Conservation (phyloP, 2,113 vertebrate genomes). For the Bubo scandiacus region DNA sequence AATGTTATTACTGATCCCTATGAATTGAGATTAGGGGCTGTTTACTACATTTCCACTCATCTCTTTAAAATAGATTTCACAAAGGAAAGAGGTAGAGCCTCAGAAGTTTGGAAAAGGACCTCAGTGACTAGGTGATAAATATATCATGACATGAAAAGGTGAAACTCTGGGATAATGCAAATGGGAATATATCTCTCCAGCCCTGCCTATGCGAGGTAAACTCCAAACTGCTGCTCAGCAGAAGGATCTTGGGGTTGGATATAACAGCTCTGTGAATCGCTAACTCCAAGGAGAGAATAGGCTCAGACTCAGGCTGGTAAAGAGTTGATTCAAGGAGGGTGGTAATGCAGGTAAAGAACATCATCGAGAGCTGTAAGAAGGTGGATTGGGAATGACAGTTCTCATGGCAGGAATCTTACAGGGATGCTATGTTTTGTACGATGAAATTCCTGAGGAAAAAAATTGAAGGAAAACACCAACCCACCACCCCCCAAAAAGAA, state of each 20-base stretch:
- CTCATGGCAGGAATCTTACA: background rate
- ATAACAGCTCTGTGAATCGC: too few species aligned
- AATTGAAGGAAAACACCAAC: accelerated
- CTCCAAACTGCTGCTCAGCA: background rate
- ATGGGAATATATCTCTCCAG: background rate
- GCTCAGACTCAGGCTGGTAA: background rate
- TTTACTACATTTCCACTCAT: background rate
- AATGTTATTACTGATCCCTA: background rate
- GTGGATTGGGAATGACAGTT: background rate
- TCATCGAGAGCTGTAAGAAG: background rate
- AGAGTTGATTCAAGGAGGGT: background rate
- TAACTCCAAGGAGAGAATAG: accelerated
- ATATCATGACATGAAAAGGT: background rate
- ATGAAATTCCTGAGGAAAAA: background rate
- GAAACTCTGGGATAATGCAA: background rate
- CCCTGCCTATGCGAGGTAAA: background rate
- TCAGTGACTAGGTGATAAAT: background rate
- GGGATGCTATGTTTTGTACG: background rate
- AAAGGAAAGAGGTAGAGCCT: background rate
- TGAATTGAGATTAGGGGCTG: background rate
- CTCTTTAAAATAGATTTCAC: background rate
- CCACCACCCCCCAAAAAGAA: background rate
- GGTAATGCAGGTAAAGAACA: background rate
- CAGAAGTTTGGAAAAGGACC: background rate
- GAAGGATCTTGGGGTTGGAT: background rate